Evolutionary conservation across 2,797 vertebrate species (phyloP).

Genomic region (Gallinago stenura): DNA sequence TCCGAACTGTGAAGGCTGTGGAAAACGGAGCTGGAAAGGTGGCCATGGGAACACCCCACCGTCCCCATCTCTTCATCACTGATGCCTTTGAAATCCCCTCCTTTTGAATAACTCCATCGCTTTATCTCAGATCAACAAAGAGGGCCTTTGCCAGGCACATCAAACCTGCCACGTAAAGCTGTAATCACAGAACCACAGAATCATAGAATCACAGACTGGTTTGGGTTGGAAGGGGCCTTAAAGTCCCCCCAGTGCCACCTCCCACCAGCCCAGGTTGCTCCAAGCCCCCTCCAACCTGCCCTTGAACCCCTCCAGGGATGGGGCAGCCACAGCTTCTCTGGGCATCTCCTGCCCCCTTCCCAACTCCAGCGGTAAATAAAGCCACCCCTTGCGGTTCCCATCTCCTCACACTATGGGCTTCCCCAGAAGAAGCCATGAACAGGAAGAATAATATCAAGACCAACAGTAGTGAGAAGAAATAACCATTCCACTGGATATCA

Average conservation of each 20-base stretch:
- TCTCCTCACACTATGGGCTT: neutral
- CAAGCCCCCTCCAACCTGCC: neutral
- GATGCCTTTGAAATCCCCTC: too few species aligned
- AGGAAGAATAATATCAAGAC: neutral
- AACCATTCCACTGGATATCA: neutral
- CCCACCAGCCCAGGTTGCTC: neutral
- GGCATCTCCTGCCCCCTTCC: neutral
- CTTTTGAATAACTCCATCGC: neutral
- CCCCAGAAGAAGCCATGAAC: neutral
- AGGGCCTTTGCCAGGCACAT: neutral
- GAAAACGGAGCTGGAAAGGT: neutral
- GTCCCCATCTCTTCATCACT: neutral
- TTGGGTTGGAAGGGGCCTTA: neutral
- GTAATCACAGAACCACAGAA: neutral
- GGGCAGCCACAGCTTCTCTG: neutral
- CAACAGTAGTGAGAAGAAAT: neutral
- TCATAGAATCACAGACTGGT: neutral
- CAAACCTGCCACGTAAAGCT: neutral
- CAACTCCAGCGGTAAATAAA: rapidly evolving
- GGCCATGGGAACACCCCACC: neutral
- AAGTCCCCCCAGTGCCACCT: neutral
- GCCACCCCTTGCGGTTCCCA: rapidly evolving
- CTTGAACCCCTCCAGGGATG: neutral
- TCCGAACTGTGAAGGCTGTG: rapidly evolving
- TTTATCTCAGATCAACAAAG: neutral